Evolutionary conservation across 1,140 invertebrate genomes (phyloP), one percentile per base, ranked within the genome.

Genomic region (Metopolophium dirhodum): DNA sequence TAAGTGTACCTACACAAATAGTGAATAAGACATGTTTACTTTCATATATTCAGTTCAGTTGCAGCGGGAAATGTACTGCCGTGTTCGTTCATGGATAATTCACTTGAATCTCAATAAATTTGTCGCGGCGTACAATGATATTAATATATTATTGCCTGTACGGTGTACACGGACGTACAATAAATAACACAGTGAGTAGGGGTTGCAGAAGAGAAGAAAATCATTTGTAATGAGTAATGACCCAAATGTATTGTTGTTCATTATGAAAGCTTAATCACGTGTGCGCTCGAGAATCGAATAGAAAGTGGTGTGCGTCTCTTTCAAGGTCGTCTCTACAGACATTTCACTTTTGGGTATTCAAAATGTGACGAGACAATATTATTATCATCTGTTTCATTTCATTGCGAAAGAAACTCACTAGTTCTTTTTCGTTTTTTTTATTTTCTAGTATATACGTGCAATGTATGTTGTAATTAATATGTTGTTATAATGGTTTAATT

Each of bases 181-280:
- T 37, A 89, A 89, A 47, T 47, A 23, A 77, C 68, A 83, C 11
- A 30, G 45, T 22, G n/a, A 37, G 49, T 49, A 87, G 87, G 47
- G n/a, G 87, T 20, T 35, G 91, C 11, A 37, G 82, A 83, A 85
- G 91, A 92, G 77, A 83, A 85, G 77, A 92, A 92, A 92, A 92
- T 92, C 82, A 85, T 93, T 57, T 54, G 91, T 93, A 86, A 86
- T 57, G 91, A 93, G 91, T 93, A 86, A 86, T 57, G 91, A 93
- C 91, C 91, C 49, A 93, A 45, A 93, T 93, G 91, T 85, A 86
- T 93, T 93, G 91, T 92, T 92, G 91, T 93, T 85, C 91, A 41
- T 93, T 93, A 93, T 93, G 91, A 93, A 93, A 93, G 91, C 91
- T 93, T 93, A 93, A 93, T 93, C 91, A 86, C 91, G 82, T 92